A percentile compares a stretch with the other conserved stretches of the same genome.
phyloP scores from a whole-genome alignment of 2,797 vertebrate genomes.

The Eleutherodactylus coqui region DNA sequence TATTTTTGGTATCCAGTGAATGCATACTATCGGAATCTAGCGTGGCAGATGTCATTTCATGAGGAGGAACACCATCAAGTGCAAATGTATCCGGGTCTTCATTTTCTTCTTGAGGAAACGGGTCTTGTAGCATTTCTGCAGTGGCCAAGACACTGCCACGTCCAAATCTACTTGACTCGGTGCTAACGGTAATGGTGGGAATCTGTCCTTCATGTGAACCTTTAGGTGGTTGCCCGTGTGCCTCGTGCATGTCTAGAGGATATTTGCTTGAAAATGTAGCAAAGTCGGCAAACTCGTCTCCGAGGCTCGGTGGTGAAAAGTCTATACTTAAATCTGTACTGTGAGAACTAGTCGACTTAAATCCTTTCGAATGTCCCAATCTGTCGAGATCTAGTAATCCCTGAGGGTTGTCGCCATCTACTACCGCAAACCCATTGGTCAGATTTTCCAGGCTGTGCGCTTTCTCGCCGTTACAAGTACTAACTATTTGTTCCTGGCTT shows the following conservation, averaged over 20 bases:
- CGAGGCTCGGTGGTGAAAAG: slow-evolving; percentile 72
- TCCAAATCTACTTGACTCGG: slow-evolving; percentile 72
- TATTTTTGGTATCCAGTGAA: slow-evolving; percentile 69
- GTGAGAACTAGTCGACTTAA: slow-evolving; percentile 67
- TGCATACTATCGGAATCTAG: slow-evolving; percentile 66
- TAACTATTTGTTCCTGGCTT: slow-evolving; percentile 69
- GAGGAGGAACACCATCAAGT: slow-evolving; percentile 66
- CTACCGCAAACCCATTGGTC: slow-evolving; percentile 81
- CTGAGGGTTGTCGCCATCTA: slow-evolving; percentile 79
- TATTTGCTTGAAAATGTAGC: slow-evolving; percentile 78
- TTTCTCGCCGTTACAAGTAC: slow-evolving; percentile 82
- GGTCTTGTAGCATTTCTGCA: slow-evolving; percentile 66
- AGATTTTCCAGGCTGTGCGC: slow-evolving; percentile 76
- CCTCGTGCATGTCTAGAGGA: slow-evolving; percentile 69
- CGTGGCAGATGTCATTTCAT: slow-evolving; percentile 67
- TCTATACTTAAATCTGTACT: slow-evolving; percentile 72
- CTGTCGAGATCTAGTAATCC: slow-evolving; percentile 77
- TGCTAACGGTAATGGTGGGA: slow-evolving; percentile 72
- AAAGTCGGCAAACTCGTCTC: slow-evolving; percentile 85
- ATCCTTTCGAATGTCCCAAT: slow-evolving; percentile 71
- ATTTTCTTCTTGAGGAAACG: slow-evolving; percentile 65
- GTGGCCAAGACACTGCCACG: slow-evolving; percentile 56
- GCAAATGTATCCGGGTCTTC: slow-evolving; percentile 60
- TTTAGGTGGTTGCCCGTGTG: slow-evolving; percentile 64
- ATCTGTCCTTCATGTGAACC: slow-evolving; percentile 70